phyloP scores from a whole-genome alignment of 2,113 vertebrate genomes.

The Ailuropoda melanoleuca region DNA sequence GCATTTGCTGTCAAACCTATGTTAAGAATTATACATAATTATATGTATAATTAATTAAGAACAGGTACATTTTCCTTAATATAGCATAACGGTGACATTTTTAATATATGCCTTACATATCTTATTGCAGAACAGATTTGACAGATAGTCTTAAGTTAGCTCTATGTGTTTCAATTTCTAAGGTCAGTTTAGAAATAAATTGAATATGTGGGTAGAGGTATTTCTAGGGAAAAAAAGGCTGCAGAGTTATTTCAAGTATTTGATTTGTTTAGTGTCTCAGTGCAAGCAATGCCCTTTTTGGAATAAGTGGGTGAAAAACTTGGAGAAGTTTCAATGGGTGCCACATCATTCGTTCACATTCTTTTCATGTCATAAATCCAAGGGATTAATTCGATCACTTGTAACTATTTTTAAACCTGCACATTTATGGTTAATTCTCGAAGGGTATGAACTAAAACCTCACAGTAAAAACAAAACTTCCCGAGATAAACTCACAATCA shows the following conservation, averaged over 20 bases:
- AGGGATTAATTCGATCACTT: not conserved
- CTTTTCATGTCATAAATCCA: constrained; percentile 9
- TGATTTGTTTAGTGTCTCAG: constrained; percentile 3
- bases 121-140: not conserved
- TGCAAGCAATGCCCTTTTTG: not conserved
- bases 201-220: not conserved
- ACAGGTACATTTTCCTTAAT: not conserved
- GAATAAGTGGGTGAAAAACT: constrained; percentile 48
- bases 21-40: not conserved
- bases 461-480: not conserved
- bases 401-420: not conserved
- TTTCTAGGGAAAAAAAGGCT: not conserved
- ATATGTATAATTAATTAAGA: not conserved
- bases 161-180: constrained; percentile 5
- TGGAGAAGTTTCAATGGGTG: constrained; percentile 12
- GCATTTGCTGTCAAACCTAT: not conserved
- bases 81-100: not conserved
- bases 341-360: not conserved
- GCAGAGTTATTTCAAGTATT: not conserved
- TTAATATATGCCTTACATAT: not conserved
- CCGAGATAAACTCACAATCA: not conserved
- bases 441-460: not conserved
- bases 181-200: not conserved
- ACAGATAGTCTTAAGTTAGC: not conserved
- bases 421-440: constrained; percentile 29